Percentiles rank a stretch among this genome's conserved stretches.
phyloP scores from a whole-genome alignment of 2,113 vertebrate genomes.

The Phrynocephalus versicolor region DNA sequence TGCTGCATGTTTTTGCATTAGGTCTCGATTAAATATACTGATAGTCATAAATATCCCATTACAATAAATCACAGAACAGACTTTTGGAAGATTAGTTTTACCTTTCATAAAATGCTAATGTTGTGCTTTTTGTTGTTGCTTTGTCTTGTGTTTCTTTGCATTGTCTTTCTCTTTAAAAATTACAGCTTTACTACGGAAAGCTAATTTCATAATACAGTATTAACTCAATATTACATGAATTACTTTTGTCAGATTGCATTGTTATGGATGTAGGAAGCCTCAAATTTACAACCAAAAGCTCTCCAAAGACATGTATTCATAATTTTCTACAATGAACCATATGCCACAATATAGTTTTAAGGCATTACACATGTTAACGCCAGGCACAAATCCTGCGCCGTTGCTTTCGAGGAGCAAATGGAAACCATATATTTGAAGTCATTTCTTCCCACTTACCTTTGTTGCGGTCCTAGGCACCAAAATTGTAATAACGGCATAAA shows the following conservation, averaged over 20 bases:
- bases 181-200: conserved; percentile 77
- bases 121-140: conserved; percentile 63
- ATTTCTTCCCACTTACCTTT: conserved; percentile 34
- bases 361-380: conserved; percentile 72
- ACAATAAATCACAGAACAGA: conserved; percentile 67
- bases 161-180: conserved; percentile 77
- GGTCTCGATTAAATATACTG: conserved; percentile 62
- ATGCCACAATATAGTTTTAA: conserved; percentile 72
- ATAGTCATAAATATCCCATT: conserved; percentile 57
- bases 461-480: conserved; percentile 75
- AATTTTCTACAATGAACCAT: conserved; percentile 72
- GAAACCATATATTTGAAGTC: conserved; percentile 76
- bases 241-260: conserved; percentile 74
- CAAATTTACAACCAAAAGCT: conserved; percentile 74
- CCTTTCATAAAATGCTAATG: conserved; percentile 75
- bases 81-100: conserved; percentile 73
- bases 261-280: conserved; percentile 67
- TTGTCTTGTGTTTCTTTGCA: conserved; percentile 46
- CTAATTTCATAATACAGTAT: conserved; percentile 82
- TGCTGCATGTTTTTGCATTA: not conserved
- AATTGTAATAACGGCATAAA: conserved; percentile 60
- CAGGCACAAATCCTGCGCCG: conserved; percentile 66
- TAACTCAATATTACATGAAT: conserved; percentile 82
- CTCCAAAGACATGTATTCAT: conserved; percentile 74
- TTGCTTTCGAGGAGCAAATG: conserved; percentile 72